Conservation (phyloP, 2,113 vertebrate species). For the Strix uralensis region DNA sequence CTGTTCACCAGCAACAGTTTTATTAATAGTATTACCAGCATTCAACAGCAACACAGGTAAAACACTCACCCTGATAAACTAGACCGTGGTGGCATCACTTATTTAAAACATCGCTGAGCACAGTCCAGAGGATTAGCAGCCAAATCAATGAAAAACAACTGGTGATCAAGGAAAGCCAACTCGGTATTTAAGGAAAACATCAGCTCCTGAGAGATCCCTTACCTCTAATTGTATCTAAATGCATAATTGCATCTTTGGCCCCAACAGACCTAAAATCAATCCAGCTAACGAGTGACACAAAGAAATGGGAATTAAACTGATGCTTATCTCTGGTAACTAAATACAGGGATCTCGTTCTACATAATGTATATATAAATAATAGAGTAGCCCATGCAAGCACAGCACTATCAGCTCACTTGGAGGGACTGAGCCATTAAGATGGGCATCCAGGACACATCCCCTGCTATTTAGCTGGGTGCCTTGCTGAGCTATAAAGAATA, state of each 20-base stretch:
- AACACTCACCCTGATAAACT: background rate
- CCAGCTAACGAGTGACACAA: background rate
- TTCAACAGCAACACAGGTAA: background rate
- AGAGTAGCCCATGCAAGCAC: background rate
- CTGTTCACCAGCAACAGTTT: too few species aligned
- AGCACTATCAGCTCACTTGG: rapidly evolving
- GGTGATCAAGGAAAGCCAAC: background rate
- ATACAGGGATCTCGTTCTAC: background rate
- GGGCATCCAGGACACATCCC: background rate
- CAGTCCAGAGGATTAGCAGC: background rate
- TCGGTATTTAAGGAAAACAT: background rate
- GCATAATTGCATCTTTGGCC: background rate
- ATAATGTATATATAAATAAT: background rate
- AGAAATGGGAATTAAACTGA: background rate
- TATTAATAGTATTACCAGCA: background rate
- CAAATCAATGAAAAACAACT: background rate
- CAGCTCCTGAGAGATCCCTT: background rate
- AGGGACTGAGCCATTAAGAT: background rate
- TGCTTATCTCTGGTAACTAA: background rate
- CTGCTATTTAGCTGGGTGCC: background rate
- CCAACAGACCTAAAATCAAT: background rate
- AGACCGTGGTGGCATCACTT: rapidly evolving
- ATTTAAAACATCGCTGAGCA: background rate
- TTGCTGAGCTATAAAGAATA: background rate
- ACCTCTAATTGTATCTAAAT: background rate